These are phyloP conservation scores for Pachycephala philippinensis DNA, from an alignment of 2,113 vertebrate genomes.

Conservation along the genomic window DNA sequence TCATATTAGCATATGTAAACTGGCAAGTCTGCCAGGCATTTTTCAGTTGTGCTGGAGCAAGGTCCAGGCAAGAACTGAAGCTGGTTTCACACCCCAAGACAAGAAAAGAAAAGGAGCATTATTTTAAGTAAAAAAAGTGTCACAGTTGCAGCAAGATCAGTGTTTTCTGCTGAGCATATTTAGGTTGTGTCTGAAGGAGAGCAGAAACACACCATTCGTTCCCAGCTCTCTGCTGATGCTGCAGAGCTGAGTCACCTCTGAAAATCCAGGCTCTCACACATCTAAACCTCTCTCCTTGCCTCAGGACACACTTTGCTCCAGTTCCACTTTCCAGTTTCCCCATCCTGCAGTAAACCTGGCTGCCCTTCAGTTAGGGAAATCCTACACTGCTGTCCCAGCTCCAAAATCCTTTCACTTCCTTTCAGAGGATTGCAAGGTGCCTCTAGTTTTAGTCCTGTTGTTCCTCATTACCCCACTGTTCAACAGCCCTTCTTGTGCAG, in stretches of 20 bases:
- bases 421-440: background rate
- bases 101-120: background rate
- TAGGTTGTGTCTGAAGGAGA: background rate
- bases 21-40: background rate
- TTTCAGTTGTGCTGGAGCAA: background rate
- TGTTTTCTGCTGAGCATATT: background rate
- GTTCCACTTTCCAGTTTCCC: background rate
- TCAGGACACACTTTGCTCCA: background rate
- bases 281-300: background rate
- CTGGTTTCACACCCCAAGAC: background rate
- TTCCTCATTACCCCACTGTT: background rate
- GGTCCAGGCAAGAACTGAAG: background rate
- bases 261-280: background rate
- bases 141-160: background rate
- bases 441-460: background rate
- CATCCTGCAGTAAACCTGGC: background rate
- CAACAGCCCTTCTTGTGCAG: background rate
- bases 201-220: rapidly evolving
- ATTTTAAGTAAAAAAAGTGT: background rate
- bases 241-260: background rate
- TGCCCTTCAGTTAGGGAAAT: background rate
- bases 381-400: background rate
- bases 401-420: background rate
- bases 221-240: background rate
- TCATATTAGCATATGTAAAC: background rate